Conservation (phyloP, 2,797 vertebrate genomes). For the Eremophila alpestris region DNA sequence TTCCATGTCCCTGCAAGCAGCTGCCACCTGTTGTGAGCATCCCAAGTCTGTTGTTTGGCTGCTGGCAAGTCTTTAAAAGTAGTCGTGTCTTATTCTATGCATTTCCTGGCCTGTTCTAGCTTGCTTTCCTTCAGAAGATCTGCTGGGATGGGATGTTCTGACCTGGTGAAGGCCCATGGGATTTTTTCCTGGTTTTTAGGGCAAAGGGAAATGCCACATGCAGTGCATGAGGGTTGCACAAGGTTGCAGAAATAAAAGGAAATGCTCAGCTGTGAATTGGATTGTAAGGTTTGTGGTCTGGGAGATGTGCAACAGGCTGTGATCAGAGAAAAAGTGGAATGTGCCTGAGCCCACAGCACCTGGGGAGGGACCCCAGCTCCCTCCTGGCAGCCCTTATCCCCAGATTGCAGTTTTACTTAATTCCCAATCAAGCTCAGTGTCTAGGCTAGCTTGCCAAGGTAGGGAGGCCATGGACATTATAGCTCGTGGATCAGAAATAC, state of each 20-base stretch:
- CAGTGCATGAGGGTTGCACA: neutral
- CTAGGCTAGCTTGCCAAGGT: neutral
- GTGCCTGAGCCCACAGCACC: neutral
- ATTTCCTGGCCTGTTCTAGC: neutral
- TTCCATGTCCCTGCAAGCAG: neutral
- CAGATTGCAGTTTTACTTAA: neutral
- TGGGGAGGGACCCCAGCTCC: neutral
- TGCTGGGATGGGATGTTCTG: neutral
- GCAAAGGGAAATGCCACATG: neutral
- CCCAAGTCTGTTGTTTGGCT: neutral
- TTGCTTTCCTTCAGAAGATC: neutral
- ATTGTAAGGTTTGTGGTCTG: neutral
- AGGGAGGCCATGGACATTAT: rapidly evolving
- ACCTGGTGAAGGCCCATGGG: rapidly evolving
- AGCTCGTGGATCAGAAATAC: neutral
- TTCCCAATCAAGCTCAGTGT: neutral
- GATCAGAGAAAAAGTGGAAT: neutral
- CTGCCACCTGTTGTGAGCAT: neutral
- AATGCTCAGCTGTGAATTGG: rapidly evolving
- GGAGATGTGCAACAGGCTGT: neutral
- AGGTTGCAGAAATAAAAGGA: neutral
- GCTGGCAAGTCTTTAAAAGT: neutral
- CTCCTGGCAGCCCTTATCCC: neutral
- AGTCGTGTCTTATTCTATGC: neutral
- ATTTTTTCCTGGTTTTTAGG: neutral